Base-by-base conservation (phyloP, 2,113 vertebrate species). In the Grammomys dolichurus region DNA sequence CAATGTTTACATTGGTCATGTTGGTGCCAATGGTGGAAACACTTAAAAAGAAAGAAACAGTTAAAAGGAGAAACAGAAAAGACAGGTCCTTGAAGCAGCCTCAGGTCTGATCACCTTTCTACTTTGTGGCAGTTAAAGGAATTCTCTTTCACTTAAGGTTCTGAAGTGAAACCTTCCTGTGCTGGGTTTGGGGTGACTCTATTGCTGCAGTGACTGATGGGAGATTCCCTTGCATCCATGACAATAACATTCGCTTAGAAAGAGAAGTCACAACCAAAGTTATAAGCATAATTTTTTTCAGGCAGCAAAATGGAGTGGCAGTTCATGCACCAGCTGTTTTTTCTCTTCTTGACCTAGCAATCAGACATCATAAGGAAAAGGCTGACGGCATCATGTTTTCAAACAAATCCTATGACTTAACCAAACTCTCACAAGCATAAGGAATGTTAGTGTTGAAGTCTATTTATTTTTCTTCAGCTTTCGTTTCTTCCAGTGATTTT, bases 321-420 rank as follows among this genome's bases (percentile, higher is more conserved):
- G 8, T 60, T 78, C 82, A 63, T n/a, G 54, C 63, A 4, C 36
- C 7, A 19, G 33, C 20, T 72, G 0, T 56, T 91, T 17, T 77
- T 43, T 89, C n/a, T 84, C n/a, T 22, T 17, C 0, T 13, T 82
- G 40, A 58, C 40, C 31, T 16, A 65, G 60, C 17, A 91, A 40
- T 24, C 24, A 91, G 40, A 36, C 40, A 77, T 77, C 56, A 13
- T 26, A 56, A 82, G 72, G 51, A 76, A n/a, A n/a, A 90, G 95
- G 90, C 2, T 8, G 19, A 92, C 40, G 36, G 17, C 46, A 33
- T 80, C 80, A 20, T 26, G 90, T 85, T 96, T 92, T 95, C 86
- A 90, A 73, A 96, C 76, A 95, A 56, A 75, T 93, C 19, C 69
- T 93, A 36, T 24, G 60, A 56, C 86, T 63, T 93, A 56, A 40